phyloP scores from a whole-genome alignment of 2,113 vertebrate genomes.

The Centropus bengalensis region DNA sequence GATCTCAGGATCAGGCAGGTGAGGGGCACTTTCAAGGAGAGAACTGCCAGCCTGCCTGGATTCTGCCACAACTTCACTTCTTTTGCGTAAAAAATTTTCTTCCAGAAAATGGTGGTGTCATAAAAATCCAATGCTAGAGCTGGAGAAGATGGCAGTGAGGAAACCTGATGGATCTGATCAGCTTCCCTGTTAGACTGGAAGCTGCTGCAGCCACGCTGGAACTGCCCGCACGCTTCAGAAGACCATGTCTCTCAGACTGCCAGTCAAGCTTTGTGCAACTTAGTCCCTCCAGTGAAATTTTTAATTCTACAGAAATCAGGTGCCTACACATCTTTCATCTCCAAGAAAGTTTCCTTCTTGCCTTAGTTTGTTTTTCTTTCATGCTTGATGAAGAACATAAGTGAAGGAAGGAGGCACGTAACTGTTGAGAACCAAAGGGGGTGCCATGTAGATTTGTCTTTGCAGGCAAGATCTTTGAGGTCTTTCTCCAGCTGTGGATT shows the following conservation, averaged over 20 bases:
- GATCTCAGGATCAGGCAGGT: not conserved
- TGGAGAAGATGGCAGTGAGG: not conserved
- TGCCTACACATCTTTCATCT: constrained; percentile 11
- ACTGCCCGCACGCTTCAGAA: not conserved
- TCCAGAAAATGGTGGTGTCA: not conserved
- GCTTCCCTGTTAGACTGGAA: not conserved
- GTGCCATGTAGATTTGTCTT: not conserved
- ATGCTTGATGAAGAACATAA: not conserved
- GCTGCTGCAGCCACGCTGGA: not conserved
- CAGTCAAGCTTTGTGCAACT: not conserved
- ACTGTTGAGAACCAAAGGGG: not conserved
- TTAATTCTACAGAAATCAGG: constrained; percentile 16
- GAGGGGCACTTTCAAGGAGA: not conserved
- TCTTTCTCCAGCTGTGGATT: not conserved
- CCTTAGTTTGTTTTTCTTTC: not conserved
- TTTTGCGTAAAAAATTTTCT: not conserved
- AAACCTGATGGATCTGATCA: not conserved
- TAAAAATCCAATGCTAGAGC: not conserved
- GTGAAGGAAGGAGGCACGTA: not conserved
- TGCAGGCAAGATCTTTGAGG: not conserved
- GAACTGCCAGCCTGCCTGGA: not conserved
- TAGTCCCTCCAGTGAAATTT: not conserved
- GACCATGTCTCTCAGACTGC: not conserved
- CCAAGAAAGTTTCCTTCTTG: not conserved
- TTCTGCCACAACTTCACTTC: not conserved